Conservation (phyloP, 2,888 invertebrate genomes). For the Eumacrocentrus americanus region DNA sequence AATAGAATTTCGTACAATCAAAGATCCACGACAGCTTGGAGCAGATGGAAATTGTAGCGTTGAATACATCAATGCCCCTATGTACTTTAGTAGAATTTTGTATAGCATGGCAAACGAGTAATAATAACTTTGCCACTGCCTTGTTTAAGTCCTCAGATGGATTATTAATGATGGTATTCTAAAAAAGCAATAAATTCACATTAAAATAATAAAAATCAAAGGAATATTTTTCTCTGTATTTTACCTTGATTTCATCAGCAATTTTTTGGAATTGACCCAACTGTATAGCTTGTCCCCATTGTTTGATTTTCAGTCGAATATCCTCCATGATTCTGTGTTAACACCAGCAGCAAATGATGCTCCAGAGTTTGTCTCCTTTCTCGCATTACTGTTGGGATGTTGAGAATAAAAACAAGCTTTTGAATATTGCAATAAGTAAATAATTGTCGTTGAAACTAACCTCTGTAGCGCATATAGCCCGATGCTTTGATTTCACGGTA, state of each 20-base stretch:
- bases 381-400: too few species aligned
- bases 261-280: conserved; percentile 11
- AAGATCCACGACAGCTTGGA: conserved; percentile 36
- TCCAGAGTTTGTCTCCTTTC: too few species aligned
- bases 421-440: too few species aligned
- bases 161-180: background rate
- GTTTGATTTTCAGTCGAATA: conserved; percentile 11
- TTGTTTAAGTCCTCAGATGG: background rate
- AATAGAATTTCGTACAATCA: conserved; percentile 43
- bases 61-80: conserved; percentile 38
- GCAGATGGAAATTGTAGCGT: conserved; percentile 41
- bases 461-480: too few species aligned
- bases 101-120: conserved; percentile 44
- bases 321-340: conserved; percentile 22
- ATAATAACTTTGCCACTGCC: conserved; percentile 44
- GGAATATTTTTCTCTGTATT: too few species aligned
- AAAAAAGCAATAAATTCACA: background rate
- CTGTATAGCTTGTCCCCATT: conserved; percentile 24
- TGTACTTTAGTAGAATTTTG: conserved; percentile 38
- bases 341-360: too few species aligned
- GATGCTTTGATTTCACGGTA: too few species aligned
- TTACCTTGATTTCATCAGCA: conserved; percentile 28
- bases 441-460: too few species aligned
- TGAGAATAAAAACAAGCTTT: too few species aligned
- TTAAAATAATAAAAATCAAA: background rate